Conservation (phyloP, 2,797 vertebrate species). For the Silurus aristotelis region DNA sequence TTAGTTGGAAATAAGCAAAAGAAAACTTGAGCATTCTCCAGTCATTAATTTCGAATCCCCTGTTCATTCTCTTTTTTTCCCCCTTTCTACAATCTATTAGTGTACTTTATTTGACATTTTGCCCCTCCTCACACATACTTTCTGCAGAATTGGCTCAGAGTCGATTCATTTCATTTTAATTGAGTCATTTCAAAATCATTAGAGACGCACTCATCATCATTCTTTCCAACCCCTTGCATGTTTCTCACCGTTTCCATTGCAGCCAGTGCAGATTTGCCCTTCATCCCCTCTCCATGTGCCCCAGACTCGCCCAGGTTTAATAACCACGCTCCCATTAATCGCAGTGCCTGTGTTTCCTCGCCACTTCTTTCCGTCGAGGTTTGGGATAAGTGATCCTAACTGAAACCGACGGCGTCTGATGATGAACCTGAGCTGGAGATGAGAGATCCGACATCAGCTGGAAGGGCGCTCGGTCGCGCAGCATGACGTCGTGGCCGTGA, state of each 20-base stretch:
- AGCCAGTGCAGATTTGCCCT: background rate
- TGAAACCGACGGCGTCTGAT: conserved; percentile 27
- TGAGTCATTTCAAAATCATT: conserved; percentile 20
- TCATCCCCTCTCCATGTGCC: background rate
- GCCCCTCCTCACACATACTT: background rate
- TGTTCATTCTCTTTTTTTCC: background rate
- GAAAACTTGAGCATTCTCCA: background rate
- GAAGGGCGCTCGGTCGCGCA: background rate
- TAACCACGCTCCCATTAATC: background rate
- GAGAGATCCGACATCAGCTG: conserved; percentile 20
- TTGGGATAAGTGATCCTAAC: conserved; percentile 4
- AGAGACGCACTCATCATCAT: background rate
- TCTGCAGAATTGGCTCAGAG: background rate
- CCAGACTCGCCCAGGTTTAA: background rate
- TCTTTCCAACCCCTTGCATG: background rate
- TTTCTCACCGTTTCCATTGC: background rate
- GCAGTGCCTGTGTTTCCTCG: background rate
- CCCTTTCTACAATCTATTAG: background rate
- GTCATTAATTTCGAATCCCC: background rate
- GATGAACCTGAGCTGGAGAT: background rate
- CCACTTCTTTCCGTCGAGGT: background rate
- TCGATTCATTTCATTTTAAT: conserved; percentile 23
- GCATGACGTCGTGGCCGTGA: background rate
- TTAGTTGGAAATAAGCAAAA: too few relatives aligned
- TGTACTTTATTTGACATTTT: background rate